These are phyloP conservation scores for Zosterops lateralis DNA, from an alignment of 2,113 vertebrate species.

Conservation along the genomic window DNA sequence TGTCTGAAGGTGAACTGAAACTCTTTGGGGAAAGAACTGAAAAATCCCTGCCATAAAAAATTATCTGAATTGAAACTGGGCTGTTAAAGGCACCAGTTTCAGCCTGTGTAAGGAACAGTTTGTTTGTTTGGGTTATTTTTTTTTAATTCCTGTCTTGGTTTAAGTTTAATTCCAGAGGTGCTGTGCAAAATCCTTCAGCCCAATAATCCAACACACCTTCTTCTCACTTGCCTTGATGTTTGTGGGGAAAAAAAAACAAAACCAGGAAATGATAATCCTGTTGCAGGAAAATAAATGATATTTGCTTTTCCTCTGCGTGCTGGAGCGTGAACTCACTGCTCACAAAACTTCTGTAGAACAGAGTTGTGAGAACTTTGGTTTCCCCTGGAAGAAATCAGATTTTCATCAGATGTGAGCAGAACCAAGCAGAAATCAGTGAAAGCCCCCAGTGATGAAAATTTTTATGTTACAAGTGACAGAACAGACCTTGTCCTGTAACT, in stretches of 20 bases:
- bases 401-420: neutral
- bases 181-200: neutral
- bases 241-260: neutral
- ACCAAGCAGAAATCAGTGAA: neutral
- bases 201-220: neutral
- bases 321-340: neutral
- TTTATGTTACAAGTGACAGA: neutral
- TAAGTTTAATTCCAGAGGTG: neutral
- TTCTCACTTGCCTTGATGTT: neutral
- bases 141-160: neutral
- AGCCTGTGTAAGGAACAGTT: neutral
- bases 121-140: neutral
- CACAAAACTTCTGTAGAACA: neutral
- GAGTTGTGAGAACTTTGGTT: neutral
- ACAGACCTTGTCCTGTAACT: neutral
- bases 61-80: neutral
- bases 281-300: neutral
- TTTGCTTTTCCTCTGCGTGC: neutral
- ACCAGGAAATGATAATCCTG: neutral
- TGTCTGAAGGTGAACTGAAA: too few relatives aligned
- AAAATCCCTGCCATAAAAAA: neutral
- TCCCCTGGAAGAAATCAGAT: neutral
- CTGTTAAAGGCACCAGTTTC: neutral
- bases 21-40: neutral
- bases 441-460: neutral